Conservation (phyloP, 37 sponge, comb jelly and placozoan species). For the Beroe forskalii region DNA sequence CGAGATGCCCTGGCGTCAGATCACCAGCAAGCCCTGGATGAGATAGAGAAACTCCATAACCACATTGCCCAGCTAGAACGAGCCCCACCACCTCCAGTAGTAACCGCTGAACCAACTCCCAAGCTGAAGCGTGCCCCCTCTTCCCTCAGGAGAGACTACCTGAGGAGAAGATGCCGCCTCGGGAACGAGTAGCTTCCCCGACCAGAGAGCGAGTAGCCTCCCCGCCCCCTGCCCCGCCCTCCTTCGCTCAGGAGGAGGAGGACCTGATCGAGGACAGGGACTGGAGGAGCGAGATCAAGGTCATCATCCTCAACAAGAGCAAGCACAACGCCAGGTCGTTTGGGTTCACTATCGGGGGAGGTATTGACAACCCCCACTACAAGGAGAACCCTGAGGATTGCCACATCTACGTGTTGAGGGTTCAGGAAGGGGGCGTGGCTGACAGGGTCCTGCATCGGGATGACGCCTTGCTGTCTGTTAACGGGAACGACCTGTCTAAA, state of each 20-base stretch:
- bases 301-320: conserved; percentile 13
- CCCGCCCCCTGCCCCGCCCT: conserved; percentile 49
- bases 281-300: conserved; percentile 64
- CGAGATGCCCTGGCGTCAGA: neutral
- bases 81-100: neutral
- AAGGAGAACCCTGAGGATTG: conserved; percentile 50
- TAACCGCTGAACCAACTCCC: neutral
- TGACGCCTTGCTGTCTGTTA: conserved; percentile 43
- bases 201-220: conserved; percentile 17
- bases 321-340: conserved; percentile 1
- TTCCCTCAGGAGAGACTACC: too few species aligned
- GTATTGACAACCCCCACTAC: conserved; percentile 55
- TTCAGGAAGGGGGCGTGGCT: conserved; percentile 14
- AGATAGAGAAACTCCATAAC: conserved; percentile 51
- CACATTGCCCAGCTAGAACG: conserved; percentile 58
- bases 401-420: conserved; percentile 33
- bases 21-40: conserved; percentile 54
- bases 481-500: conserved; percentile 59
- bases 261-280: conserved; percentile 48
- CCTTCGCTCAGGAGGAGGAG: conserved; percentile 28
- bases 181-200: too few species aligned
- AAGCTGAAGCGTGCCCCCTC: neutral
- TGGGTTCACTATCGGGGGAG: conserved; percentile 56
- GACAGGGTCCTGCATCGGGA: conserved; percentile 11
- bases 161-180: too few species aligned